Conservation (phyloP, 2,797 vertebrate genomes). For the Anas georgica region DNA sequence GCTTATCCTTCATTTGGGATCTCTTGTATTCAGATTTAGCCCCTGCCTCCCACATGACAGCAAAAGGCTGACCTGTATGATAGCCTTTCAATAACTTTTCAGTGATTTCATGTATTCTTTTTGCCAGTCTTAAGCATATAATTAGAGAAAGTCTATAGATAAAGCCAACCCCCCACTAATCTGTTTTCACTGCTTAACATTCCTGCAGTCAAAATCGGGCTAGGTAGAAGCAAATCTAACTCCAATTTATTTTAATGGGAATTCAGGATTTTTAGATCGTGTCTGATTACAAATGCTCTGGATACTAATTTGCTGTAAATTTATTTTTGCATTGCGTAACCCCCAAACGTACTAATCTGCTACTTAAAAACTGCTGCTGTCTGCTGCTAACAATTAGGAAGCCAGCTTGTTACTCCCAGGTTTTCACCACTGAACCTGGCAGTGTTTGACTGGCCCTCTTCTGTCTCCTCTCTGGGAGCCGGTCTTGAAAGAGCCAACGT, state of each 20-base stretch:
- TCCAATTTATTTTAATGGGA: conserved; percentile 36
- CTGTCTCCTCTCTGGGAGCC: not conserved
- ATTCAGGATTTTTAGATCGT: not conserved
- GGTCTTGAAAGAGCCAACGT: not conserved
- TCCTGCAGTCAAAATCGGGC: not conserved
- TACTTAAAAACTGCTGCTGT: conserved; percentile 5
- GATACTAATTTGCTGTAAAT: not conserved
- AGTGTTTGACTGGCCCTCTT: not conserved
- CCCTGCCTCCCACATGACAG: not conserved
- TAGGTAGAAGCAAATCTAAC: not conserved
- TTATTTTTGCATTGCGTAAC: conserved; percentile 30
- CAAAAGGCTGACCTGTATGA: not conserved
- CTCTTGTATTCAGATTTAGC: not conserved
- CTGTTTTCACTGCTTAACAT: not conserved
- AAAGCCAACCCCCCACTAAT: not conserved
- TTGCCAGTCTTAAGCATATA: not conserved
- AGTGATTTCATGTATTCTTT: not conserved
- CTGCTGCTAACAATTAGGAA: conserved; percentile 32
- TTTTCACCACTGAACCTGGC: not conserved
- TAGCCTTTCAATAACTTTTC: not conserved
- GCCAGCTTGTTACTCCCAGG: not conserved
- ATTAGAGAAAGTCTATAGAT: not conserved
- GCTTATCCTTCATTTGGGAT: not conserved
- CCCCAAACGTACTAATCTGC: not conserved
- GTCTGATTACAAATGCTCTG: not conserved